A percentile compares a stretch with the other conserved stretches of the same genome.
Evolutionary conservation across 2,888 invertebrate genomes (phyloP).

Genomic region (Drosophila borealis): DNA sequence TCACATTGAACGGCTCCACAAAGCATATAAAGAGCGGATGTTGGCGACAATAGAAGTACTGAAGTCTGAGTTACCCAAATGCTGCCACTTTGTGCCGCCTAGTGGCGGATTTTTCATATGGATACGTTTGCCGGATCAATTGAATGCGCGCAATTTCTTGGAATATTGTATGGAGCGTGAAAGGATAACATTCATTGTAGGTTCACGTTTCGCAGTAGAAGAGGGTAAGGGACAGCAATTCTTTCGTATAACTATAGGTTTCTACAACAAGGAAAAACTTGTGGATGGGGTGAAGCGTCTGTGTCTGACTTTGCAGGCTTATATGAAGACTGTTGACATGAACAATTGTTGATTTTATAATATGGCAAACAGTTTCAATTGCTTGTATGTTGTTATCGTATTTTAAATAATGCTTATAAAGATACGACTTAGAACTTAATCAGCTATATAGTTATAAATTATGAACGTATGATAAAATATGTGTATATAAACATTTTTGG

Average conservation of each 20-base stretch:
- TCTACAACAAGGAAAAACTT: slow-evolving; percentile 84
- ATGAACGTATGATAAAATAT: slow-evolving; percentile 37
- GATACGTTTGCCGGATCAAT: slow-evolving; percentile 85
- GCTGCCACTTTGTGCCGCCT: slow-evolving; percentile 85
- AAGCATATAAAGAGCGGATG: slow-evolving; percentile 85
- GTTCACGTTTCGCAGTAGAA: slow-evolving; percentile 84
- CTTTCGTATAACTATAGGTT: slow-evolving; percentile 86
- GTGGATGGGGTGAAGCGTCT: slow-evolving; percentile 77
- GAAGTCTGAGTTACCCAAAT: slow-evolving; percentile 83
- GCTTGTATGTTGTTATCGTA: slow-evolving; percentile 52
- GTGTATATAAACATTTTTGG: slow-evolving; percentile 61
- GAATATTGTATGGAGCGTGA: slow-evolving; percentile 84
- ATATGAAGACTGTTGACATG: slow-evolving; percentile 35
- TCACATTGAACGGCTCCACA: slow-evolving; percentile 84
- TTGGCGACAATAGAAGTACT: slow-evolving; percentile 84
- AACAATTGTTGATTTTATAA: slow-evolving; percentile 24
- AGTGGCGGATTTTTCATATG: slow-evolving; percentile 88
- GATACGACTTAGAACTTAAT: slow-evolving; percentile 62
- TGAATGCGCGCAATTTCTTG: slow-evolving; percentile 84
- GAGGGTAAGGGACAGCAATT: slow-evolving; percentile 82
- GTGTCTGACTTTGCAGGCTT: slow-evolving; percentile 83
- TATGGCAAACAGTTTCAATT: slow-evolving; percentile 67
- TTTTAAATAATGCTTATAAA: slow-evolving; percentile 66
- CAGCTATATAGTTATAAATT: slow-evolving; percentile 58
- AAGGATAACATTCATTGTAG: slow-evolving; percentile 85